Base-by-base conservation (phyloP, 2,113 vertebrate species). In the Anarhynchus alexandrinus region DNA sequence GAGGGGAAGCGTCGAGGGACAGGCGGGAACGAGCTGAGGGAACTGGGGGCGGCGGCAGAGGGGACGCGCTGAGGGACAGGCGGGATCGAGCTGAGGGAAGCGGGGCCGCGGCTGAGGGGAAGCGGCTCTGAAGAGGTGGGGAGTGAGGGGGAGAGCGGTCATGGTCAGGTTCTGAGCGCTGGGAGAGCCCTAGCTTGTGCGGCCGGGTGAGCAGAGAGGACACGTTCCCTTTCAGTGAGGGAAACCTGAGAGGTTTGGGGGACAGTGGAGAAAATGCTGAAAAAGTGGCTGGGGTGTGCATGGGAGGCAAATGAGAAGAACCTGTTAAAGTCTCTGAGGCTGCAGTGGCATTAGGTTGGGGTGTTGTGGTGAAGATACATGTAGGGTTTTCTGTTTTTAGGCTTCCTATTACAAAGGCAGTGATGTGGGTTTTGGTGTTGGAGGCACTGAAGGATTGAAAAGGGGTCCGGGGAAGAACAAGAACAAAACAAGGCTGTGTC, bases 51-150 rank as follows among this genome's bases (percentile, higher is more conserved):
- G 19, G 43, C 17, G 4, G 40, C 40, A 40, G 43, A 43, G 43
- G 43, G 43, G 45, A 47, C 13, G 45, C 4, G 47, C 21, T 49
- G 21, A 23, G 49, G 49, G 49, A 12, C 16, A 45, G 22, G 59
- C 23, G 27, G 30, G 62, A 40, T 4, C 5, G 10, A 55, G 26
- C 66, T 30, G 55, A 55, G 23, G 55, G 55, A 21, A 3, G 2
- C 4, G 7, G 20, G 9, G 8, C 2, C 0, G 16, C 9, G 21
- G 9, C 34, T 34, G 40, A 40, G 23, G 2, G 65, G 18, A 12
- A 2, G 8, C 15, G 2, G 8, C 12, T 10, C 22, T 42, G 64
- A 86, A 55, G 17, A 18, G 15, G 2, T 15, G 9, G 25, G 36
- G 7, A 9, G 12, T 40, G 77, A 86, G 30, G 23, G 10, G 6